Base-by-base conservation (phyloP, 2,113 vertebrate genomes). In the Catharus minimus region DNA sequence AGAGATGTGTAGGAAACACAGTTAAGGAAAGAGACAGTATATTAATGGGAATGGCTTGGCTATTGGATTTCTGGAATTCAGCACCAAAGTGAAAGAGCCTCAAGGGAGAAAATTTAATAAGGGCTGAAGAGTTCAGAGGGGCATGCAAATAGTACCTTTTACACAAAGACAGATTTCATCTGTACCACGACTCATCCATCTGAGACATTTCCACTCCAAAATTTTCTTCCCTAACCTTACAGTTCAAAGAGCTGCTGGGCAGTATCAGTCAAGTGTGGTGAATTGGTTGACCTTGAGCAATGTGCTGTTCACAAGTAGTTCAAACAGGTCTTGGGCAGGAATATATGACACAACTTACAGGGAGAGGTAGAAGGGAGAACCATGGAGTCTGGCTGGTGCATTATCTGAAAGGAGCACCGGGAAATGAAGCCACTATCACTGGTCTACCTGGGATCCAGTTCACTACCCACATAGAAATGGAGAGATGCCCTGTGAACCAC, bases 1-100 rank as follows among this genome's bases (percentile, higher is more conserved):
- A 97, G 94, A 95, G 32, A 95, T 91, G 91, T 97, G 97, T 97
- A 97, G 95, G 96, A 97, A 97, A 98, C 92, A 97, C 88, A 96
- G 96, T 94, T 95, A 97, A 95, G 90, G 92, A 95, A 96, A 96
- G 57, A 95, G 94, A 91, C 89, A 86, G 93, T 95, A 81, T 96
- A 97, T 94, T 95, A 97, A 96, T 80, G 61, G 88, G 83, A 96
- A 93, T 86, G 85, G 67, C 69, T 97, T 97, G 85, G 80, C 88
- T 93, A 94, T 93, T 92, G 81, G 65, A 86, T 82, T 94, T 89
- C 74, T 84, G 68, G 85, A 95, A 94, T 80, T 85, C 57, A 90
- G 62, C 72, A 83, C 69, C 36, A 7, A 87, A 89, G 44, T 85
- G 69, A 89, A 93, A 94, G 28, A 52, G n/a, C 19, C 62, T 39